Evolutionary conservation across 2,113 vertebrate genomes (phyloP).

Genomic region (Riparia riparia): DNA sequence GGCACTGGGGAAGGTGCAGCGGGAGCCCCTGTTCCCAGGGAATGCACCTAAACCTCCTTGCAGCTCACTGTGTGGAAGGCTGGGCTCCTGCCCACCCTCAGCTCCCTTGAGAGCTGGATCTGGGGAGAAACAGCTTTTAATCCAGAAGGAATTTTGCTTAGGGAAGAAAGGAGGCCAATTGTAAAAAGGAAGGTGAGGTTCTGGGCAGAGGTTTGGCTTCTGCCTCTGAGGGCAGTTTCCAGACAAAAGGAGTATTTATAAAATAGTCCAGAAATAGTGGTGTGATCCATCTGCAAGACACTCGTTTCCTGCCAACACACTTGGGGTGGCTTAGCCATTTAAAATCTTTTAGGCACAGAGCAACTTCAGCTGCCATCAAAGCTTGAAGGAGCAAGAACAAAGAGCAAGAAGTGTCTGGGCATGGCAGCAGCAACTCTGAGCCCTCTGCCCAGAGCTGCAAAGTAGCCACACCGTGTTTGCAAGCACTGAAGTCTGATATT

Average conservation of each 20-base stretch:
- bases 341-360: not conserved
- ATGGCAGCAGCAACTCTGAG: not conserved
- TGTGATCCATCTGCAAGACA: not conserved
- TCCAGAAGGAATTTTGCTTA: not conserved
- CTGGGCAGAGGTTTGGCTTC: not conserved
- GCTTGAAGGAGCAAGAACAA: fast-evolving
- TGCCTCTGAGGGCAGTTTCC: not conserved
- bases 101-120: not conserved
- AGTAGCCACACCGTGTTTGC: fast-evolving
- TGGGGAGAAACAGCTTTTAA: not conserved
- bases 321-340: not conserved
- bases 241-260: not conserved
- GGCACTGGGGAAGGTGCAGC: not conserved
- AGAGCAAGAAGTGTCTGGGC: not conserved
- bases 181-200: not conserved
- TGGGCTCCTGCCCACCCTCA: not conserved
- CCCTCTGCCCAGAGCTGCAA: not conserved
- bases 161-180: not conserved
- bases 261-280: not conserved
- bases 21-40: not conserved
- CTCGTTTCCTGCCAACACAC: not conserved
- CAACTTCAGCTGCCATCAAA: not conserved
- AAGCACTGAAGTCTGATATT: not conserved
- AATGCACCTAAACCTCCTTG: fast-evolving
- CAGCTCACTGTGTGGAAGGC: not conserved